Evolutionary conservation across 1,140 invertebrate species (phyloP).

Genomic region (Lineus longissimus): DNA sequence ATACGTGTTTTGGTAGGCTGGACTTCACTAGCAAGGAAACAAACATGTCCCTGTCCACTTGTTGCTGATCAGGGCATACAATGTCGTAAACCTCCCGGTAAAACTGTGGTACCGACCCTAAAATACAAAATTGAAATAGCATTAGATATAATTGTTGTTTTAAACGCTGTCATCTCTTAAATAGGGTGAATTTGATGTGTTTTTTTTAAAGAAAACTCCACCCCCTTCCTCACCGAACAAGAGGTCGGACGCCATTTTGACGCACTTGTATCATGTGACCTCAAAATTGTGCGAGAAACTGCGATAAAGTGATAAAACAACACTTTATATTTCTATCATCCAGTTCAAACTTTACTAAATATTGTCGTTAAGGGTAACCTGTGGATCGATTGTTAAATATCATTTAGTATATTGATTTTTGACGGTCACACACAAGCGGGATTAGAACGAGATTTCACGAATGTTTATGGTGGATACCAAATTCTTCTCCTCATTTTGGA

Average conservation of each 20-base stretch:
- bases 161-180: background rate
- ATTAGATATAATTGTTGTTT: no score
- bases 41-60: conserved; percentile 64
- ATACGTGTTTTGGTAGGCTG: conserved; percentile 59
- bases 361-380: no score
- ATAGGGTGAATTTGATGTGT: background rate
- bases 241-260: conserved; percentile 51
- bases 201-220: conserved; percentile 8
- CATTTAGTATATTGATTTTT: no score
- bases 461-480: background rate
- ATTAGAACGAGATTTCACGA: background rate
- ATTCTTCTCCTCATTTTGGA: background rate
- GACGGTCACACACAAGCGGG: background rate
- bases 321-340: no score
- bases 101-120: conserved; percentile 63
- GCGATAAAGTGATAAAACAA: no score
- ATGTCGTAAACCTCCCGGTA: conserved; percentile 66
- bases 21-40: conserved; percentile 63
- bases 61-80: conserved; percentile 61
- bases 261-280: conserved; percentile 42
- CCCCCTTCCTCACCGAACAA: conserved; percentile 34
- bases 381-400: no score
- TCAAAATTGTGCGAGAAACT: no score
- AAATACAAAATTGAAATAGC: conserved; percentile 6
- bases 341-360: no score